Evolutionary conservation across 2,113 vertebrate genomes (phyloP).

Genomic region (Protobothrops flavoviridis): DNA sequence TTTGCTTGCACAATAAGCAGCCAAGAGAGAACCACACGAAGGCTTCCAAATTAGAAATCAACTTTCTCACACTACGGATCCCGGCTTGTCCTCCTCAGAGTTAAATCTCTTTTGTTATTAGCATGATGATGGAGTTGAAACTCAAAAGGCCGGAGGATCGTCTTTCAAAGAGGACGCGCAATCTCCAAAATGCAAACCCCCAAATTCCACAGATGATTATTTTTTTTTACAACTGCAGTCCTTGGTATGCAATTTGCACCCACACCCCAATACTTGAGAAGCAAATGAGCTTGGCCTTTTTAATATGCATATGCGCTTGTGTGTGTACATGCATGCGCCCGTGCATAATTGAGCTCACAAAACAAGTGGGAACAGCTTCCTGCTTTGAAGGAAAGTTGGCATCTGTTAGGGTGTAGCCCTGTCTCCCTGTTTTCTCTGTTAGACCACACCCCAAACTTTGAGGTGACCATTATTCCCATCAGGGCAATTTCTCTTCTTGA

Average conservation of each 20-base stretch:
- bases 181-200: no score
- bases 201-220: background rate
- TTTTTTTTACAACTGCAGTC: background rate
- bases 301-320: background rate
- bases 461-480: background rate
- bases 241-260: no score
- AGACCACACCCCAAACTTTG: background rate
- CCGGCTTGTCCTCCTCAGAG: background rate
- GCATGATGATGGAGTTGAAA: background rate
- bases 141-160: background rate
- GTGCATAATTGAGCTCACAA: background rate
- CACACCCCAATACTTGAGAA: background rate
- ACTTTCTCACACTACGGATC: background rate
- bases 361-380: background rate
- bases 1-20: background rate
- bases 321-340: no score
- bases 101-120: background rate
- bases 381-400: background rate
- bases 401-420: background rate
- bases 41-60: background rate
- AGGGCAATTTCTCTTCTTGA: background rate
- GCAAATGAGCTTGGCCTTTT: background rate
- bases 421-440: background rate
- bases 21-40: background rate
- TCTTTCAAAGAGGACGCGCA: background rate